phyloP scores from a whole-genome alignment of 2,888 invertebrate species.

The Ophioninae sp. region DNA sequence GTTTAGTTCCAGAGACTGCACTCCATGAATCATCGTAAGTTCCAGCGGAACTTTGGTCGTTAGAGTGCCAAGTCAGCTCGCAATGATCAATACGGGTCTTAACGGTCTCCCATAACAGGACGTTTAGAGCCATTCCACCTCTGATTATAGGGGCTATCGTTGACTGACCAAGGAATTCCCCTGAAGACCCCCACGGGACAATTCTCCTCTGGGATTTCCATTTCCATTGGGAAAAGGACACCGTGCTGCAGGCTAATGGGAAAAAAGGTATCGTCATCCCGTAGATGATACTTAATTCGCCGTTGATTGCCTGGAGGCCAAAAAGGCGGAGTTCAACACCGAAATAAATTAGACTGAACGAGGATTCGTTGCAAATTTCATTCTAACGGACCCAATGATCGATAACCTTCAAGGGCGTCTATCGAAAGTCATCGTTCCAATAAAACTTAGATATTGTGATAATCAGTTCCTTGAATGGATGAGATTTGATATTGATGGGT shows the following conservation, averaged over 20 bases:
- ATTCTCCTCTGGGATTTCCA: background rate
- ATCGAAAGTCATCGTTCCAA: background rate
- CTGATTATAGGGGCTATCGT: background rate
- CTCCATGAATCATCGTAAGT: conserved; percentile 25
- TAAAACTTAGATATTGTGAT: background rate
- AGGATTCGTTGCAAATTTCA: background rate
- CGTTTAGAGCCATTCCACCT: background rate
- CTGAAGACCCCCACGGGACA: background rate
- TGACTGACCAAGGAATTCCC: background rate
- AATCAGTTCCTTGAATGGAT: no score
- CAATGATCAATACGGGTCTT: conserved; percentile 9
- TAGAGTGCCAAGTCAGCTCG: background rate
- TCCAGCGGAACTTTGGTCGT: background rate
- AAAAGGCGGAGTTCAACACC: background rate
- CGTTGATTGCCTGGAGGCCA: background rate
- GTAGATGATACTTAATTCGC: background rate
- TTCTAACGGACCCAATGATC: background rate
- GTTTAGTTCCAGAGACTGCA: conserved; percentile 11
- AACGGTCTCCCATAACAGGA: conserved; percentile 5
- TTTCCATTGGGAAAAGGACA: background rate
- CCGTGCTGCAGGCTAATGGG: background rate
- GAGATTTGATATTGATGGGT: no score
- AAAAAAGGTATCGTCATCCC: background rate
- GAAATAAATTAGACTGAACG: background rate
- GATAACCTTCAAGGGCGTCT: background rate